A percentile compares a stretch with the other conserved stretches of the same genome.
phyloP scores from a whole-genome alignment of 2,113 vertebrate genomes.

The Psephotus haematonotus region DNA sequence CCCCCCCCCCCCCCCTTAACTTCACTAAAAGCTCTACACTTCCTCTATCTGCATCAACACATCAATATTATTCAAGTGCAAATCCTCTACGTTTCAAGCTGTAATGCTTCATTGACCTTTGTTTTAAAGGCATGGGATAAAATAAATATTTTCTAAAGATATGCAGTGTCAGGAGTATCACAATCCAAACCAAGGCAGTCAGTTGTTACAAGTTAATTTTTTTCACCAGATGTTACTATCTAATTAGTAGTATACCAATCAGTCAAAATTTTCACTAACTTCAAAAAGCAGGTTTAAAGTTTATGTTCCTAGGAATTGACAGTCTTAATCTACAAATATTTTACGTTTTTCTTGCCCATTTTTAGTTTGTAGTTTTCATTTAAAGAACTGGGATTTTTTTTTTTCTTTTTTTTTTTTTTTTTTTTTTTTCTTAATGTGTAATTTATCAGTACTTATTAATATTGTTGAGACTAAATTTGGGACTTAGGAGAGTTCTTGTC shows the following conservation, averaged over 20 bases:
- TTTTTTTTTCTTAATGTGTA: not conserved
- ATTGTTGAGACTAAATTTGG: not conserved
- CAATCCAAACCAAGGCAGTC: not conserved
- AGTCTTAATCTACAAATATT: not conserved
- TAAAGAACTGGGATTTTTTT: not conserved
- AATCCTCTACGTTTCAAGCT: not conserved
- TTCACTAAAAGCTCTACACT: not conserved
- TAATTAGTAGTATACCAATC: not conserved
- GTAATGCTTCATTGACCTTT: not conserved
- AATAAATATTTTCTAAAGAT: not conserved
- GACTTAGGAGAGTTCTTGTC: not conserved
- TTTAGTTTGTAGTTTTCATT: not conserved
- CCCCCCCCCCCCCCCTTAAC: not conserved
- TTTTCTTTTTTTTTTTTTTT: no score
- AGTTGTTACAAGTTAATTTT: not conserved
- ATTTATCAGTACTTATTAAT: not conserved
- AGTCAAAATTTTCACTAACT: not conserved
- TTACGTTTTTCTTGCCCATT: not conserved
- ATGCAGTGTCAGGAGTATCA: not conserved
- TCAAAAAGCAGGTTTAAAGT: not conserved
- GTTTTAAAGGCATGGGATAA: not conserved
- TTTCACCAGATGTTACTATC: accelerated
- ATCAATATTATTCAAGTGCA: not conserved
- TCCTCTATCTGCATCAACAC: not conserved
- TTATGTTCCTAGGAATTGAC: not conserved